These are phyloP conservation scores for Chloebia gouldiae DNA, from an alignment of 2,113 vertebrate genomes.

Conservation along the genomic window DNA sequence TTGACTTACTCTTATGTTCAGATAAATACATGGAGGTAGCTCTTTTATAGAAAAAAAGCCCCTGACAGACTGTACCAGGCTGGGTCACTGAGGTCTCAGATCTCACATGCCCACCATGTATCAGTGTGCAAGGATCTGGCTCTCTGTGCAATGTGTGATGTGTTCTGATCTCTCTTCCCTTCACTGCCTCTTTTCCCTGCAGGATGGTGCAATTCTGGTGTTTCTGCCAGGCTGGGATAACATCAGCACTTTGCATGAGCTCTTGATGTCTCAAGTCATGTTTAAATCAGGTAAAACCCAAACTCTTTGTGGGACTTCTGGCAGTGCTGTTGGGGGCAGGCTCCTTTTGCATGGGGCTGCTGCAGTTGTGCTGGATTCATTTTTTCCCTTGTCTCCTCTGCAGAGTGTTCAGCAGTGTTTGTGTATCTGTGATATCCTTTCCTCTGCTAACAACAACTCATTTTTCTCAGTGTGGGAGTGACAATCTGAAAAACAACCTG, in stretches of 20 bases:
- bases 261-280: constrained; percentile 92
- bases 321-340: not conserved
- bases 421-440: not conserved
- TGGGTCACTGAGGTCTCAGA: not conserved
- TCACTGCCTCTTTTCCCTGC: not conserved
- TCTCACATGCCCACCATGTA: fast-evolving
- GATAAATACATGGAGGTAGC: not conserved
- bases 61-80: not conserved
- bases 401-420: not conserved
- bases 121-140: not conserved
- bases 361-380: not conserved
- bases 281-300: constrained; percentile 87
- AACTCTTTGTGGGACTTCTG: not conserved
- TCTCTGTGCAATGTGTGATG: not conserved
- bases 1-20: not conserved
- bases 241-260: constrained; percentile 92
- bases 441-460: not conserved
- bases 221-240: constrained; percentile 98
- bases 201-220: constrained; percentile 96
- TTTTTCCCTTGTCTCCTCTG: not conserved
- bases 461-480: not conserved
- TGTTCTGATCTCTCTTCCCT: not conserved
- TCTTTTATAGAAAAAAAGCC: not conserved
- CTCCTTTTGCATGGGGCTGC: not conserved
- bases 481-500: not conserved